Percentiles rank a stretch among this genome's conserved stretches.
These are phyloP conservation scores for Cephalopachus bancanus DNA, from an alignment of 2,797 vertebrate genomes.

Conservation along the genomic window DNA sequence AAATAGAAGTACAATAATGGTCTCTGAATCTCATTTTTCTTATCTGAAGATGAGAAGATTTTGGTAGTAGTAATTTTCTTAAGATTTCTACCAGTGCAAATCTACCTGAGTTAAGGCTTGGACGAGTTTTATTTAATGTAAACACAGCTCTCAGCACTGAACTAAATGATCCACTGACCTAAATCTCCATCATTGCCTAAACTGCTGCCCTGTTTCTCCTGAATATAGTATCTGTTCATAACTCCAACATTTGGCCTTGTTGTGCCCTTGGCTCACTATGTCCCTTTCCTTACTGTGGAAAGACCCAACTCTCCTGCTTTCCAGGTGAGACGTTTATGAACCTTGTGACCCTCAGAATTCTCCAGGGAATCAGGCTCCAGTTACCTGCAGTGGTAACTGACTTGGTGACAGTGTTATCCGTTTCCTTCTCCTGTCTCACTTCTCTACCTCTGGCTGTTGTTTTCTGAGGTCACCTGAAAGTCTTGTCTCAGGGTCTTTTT, in stretches of 20 bases:
- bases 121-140: background rate
- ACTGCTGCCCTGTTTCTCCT: background rate
- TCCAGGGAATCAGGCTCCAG: background rate
- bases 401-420: background rate
- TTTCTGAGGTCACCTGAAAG: background rate
- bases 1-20: background rate
- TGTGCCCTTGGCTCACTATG: background rate
- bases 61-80: background rate
- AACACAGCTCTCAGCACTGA: background rate
- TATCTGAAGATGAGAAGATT: background rate
- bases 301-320: background rate
- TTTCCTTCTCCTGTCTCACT: background rate
- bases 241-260: too few species aligned
- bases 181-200: background rate
- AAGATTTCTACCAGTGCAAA: background rate
- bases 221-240: background rate
- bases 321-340: background rate
- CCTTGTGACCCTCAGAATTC: background rate
- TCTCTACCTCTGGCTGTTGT: background rate
- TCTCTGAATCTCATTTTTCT: conserved; percentile 44
- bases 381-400: background rate
- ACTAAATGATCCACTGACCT: background rate
- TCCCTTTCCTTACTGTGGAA: background rate
- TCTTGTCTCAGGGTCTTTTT: background rate
- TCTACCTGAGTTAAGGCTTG: background rate